These are phyloP conservation scores for Cephus nigrinus DNA, from an alignment of 2,888 invertebrate species.

Conservation along the genomic window DNA sequence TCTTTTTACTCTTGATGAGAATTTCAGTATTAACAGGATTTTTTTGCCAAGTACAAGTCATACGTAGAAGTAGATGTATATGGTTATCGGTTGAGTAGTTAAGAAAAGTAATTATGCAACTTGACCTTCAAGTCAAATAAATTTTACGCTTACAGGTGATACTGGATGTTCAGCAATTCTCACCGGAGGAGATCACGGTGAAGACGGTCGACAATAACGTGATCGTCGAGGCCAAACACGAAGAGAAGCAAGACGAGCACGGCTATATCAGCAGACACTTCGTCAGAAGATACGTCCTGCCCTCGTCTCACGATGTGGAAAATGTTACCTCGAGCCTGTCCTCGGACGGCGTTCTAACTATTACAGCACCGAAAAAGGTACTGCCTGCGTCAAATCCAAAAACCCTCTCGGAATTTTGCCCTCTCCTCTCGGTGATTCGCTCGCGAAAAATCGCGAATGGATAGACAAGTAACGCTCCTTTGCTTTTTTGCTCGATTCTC, in stretches of 20 bases:
- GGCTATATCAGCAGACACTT: slow-evolving; percentile 68
- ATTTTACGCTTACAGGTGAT: slow-evolving; percentile 49
- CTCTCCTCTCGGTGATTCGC: slow-evolving; percentile 3
- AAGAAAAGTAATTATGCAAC: no score
- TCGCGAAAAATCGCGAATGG: neutral
- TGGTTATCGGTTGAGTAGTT: no score
- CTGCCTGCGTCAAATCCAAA: slow-evolving; percentile 6
- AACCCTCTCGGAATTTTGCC: neutral
- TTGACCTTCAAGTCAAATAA: neutral
- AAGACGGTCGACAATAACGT: slow-evolving; percentile 66
- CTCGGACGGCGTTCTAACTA: slow-evolving; percentile 67
- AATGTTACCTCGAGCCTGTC: slow-evolving; percentile 66
- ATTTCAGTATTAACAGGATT: no score
- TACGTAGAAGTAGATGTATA: no score
- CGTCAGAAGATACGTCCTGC: slow-evolving; percentile 66
- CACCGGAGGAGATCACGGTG: slow-evolving; percentile 68
- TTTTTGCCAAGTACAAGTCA: no score
- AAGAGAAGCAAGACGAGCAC: slow-evolving; percentile 68
- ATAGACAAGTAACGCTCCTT: neutral
- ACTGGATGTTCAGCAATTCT: slow-evolving; percentile 67
- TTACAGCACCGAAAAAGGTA: slow-evolving; percentile 66
- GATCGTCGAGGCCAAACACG: slow-evolving; percentile 68
- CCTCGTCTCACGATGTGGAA: slow-evolving; percentile 64
- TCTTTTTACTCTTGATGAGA: no score
- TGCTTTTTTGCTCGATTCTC: neutral